Evolutionary conservation across 1,140 invertebrate species (phyloP), one percentile per base, ranked within the genome.

Genomic region (Mya arenaria): DNA sequence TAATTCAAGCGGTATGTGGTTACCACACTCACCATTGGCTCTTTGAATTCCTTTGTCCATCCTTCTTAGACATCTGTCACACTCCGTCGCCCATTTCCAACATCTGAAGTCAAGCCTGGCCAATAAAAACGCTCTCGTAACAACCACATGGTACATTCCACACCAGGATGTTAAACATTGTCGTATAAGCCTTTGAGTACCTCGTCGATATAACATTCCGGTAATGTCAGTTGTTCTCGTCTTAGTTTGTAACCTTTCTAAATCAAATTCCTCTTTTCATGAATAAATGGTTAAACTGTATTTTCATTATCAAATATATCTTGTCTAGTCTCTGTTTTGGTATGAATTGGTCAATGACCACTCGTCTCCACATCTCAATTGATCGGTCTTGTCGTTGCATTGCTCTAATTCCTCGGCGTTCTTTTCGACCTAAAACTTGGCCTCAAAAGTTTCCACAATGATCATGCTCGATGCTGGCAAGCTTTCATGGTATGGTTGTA

Each of bases 31-130:
- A n/a, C n/a, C n/a, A n/a, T n/a, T n/a, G n/a, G n/a, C n/a, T n/a
- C n/a, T n/a, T n/a, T n/a, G n/a, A n/a, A n/a, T n/a, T n/a, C n/a
- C n/a, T n/a, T n/a, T n/a, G n/a, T n/a, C n/a, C n/a, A n/a, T n/a
- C n/a, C n/a, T n/a, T n/a, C n/a, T n/a, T n/a, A n/a, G n/a, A 37
- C 69, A 72, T 19, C 69, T 52, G 32, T 34, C 69, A 34, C 69
- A 72, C 4, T 28, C n/a, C n/a, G 39, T 30, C 15, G 48, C 34
- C 36, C 41, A 69, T 19, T 55, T 30, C 13, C 36, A 44, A 71
- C 41, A 71, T 71, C 68, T 1, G 41, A n/a, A 13, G 41, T 19
- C n/a, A 25, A 25, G 17, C n/a, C 4, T 73, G 69, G 69, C 52
- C 69, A 73, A 25, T 6, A 73, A 5, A 73, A 56, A 36, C 69